Percentiles rank a stretch among this genome's conserved stretches.
phyloP scores from a whole-genome alignment of 2,797 vertebrate species.

The Babyrousa celebensis region DNA sequence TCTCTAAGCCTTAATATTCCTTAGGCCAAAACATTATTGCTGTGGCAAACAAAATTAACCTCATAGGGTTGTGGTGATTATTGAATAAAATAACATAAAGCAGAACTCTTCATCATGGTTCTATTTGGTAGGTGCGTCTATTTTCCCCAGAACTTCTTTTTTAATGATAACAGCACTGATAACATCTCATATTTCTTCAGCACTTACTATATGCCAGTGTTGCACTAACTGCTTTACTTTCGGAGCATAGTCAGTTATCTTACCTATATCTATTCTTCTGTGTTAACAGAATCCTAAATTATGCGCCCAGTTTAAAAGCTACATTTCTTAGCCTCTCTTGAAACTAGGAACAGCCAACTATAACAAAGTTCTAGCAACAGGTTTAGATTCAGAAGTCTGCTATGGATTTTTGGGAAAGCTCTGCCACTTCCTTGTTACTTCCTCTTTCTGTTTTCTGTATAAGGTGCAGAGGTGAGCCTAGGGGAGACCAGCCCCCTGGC shows the following conservation, averaged over 20 bases:
- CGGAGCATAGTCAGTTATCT: background rate
- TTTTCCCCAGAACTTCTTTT: background rate
- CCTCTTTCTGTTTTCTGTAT: conserved; percentile 51
- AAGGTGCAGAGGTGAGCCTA: background rate
- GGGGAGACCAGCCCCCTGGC: background rate
- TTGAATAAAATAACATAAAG: background rate
- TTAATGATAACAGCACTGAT: background rate
- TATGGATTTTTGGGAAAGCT: background rate
- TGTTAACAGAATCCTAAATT: conserved; percentile 12
- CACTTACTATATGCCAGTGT: background rate
- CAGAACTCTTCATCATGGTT: background rate
- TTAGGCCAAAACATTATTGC: background rate
- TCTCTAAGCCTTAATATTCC: background rate
- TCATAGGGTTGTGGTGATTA: background rate
- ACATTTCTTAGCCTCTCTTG: conserved; percentile 20
- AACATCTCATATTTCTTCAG: background rate
- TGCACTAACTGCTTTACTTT: background rate
- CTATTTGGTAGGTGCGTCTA: background rate
- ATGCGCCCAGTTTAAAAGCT: background rate
- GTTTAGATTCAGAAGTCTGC: background rate
- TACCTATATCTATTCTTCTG: background rate
- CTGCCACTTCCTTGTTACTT: background rate
- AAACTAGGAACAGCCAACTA: background rate
- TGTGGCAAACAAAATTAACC: background rate
- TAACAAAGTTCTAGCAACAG: background rate